Evolutionary conservation across 2,113 vertebrate species (phyloP).

Genomic region (Tetraodon nigroviridis): DNA sequence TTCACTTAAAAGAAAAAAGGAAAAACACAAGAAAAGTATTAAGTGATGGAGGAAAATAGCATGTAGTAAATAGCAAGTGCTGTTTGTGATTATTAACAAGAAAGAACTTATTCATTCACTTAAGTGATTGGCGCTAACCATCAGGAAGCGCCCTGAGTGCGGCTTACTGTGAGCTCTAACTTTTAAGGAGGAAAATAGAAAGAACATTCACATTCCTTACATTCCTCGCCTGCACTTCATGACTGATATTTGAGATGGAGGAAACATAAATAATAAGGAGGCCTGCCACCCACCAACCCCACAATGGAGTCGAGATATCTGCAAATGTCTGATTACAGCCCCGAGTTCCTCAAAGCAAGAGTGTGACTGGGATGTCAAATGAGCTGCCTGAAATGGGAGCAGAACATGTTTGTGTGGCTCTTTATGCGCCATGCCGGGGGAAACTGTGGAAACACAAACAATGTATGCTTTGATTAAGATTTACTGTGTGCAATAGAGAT

Average conservation of each 20-base stretch:
- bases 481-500: slow-evolving; percentile 7
- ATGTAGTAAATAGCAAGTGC: too few relatives aligned
- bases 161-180: slow-evolving; percentile 26
- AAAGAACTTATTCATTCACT: not conserved
- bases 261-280: slow-evolving; percentile 65
- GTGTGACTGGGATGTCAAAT: slow-evolving; percentile 53
- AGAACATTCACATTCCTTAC: slow-evolving; percentile 34
- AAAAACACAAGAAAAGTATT: slow-evolving; percentile 39
- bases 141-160: too few relatives aligned
- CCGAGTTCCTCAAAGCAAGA: slow-evolving; percentile 46
- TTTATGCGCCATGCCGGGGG: slow-evolving; percentile 9
- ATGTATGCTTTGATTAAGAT: slow-evolving; percentile 26
- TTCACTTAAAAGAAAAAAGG: slow-evolving; percentile 65
- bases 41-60: not conserved
- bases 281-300: slow-evolving; percentile 55
- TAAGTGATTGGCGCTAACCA: too few relatives aligned
- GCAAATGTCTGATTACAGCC: slow-evolving; percentile 61
- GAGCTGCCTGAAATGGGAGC: slow-evolving; percentile 10
- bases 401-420: slow-evolving; percentile 27
- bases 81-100: not conserved
- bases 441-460: slow-evolving; percentile 26
- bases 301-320: slow-evolving; percentile 58
- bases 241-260: slow-evolving; percentile 64
- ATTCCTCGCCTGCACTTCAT: slow-evolving; percentile 46
- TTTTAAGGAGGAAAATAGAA: slow-evolving; percentile 24